A percentile compares a stretch with the other conserved stretches of the same genome.
phyloP scores from a whole-genome alignment of 2,888 invertebrate species.

The Tetranychus piercei region DNA sequence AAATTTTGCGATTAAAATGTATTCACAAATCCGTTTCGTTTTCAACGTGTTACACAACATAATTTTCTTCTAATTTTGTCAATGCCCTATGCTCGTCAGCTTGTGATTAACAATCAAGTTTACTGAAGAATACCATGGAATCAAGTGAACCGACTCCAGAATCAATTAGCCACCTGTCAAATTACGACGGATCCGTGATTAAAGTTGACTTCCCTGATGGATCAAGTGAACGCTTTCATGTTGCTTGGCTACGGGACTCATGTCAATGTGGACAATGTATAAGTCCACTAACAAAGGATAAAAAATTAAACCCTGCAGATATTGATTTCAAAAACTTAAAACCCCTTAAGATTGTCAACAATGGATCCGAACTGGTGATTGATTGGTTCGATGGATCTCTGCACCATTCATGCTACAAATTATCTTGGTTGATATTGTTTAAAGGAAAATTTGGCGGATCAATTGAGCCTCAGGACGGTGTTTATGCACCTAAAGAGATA shows the following conservation, averaged over 20 bases:
- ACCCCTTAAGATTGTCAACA: not conserved
- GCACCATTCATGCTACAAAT: conserved; percentile 2
- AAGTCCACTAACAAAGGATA: conserved; percentile 23
- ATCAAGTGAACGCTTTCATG: conserved; percentile 29
- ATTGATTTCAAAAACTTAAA: not conserved
- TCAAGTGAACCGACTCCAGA: too few relatives aligned
- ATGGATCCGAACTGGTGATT: not conserved
- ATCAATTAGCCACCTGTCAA: too few relatives aligned
- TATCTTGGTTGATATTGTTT: conserved; percentile 5
- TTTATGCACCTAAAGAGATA: conserved; percentile 5
- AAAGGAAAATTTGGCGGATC: not conserved
- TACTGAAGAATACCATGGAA: too few relatives aligned
- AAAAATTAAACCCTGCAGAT: conserved; percentile 24
- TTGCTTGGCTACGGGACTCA: conserved; percentile 29
- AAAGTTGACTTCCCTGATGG: conserved; percentile 27
- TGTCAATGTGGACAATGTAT: conserved; percentile 22
- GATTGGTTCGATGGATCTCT: not conserved
- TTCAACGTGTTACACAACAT: too few relatives aligned
- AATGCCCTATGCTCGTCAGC: too few relatives aligned
- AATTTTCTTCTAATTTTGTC: too few relatives aligned
- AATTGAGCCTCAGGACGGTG: conserved; percentile 9
- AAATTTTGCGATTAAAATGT: too few relatives aligned
- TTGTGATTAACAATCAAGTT: too few relatives aligned
- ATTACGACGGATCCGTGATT: not conserved
- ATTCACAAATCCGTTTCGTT: too few relatives aligned